Base-by-base conservation (phyloP, 2,113 vertebrate species). In the Syngnathoides biaculeatus region DNA sequence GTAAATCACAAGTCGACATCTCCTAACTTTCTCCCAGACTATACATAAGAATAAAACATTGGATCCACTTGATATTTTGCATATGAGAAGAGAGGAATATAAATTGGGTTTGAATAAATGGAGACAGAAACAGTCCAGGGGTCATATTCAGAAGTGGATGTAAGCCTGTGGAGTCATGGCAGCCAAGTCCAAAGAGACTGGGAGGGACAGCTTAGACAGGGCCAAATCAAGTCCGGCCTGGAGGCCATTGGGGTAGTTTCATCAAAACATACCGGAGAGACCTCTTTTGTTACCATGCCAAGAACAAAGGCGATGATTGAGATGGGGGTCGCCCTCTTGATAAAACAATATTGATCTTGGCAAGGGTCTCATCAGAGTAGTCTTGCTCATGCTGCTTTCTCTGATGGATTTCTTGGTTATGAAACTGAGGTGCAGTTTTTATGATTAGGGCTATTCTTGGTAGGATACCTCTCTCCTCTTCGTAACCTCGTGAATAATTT, bases 321-420 rank as follows among this genome's bases (percentile, higher is more conserved):
- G 73, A 71, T 78, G 71, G 70, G 74, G 88, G 74, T 84, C 72
- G 17, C 26, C 43, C 57, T 56, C 65, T 59, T 59, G 48, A 80
- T 86, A 75, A 75, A 86, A 88, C 84, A 90, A 88, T 87, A 89
- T 90, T 90, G 86, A 79, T 88, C 53, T 90, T 89, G 88, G 87
- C 79, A 55, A 79, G 3, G 26, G 65, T 40, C 58, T 60, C 64
- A 45, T 80, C 68, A 65, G 58, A 81, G 67, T 20, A 82, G 72
- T 60, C 64, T 78, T 55, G 58, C 77, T 73, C 65, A 68, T 45
- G 14, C 58, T 26, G 40, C 69, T 71, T 79, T 74, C n/a, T 50
- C 68, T 43, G 65, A 75, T 60, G 38, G 77, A 82, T 85, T 84
- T 73, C 66, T 77, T 3, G 15, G 61, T 79, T 75, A 71, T 76